phyloP scores from a whole-genome alignment of 2,888 invertebrate genomes.

The Eurois occulta region DNA sequence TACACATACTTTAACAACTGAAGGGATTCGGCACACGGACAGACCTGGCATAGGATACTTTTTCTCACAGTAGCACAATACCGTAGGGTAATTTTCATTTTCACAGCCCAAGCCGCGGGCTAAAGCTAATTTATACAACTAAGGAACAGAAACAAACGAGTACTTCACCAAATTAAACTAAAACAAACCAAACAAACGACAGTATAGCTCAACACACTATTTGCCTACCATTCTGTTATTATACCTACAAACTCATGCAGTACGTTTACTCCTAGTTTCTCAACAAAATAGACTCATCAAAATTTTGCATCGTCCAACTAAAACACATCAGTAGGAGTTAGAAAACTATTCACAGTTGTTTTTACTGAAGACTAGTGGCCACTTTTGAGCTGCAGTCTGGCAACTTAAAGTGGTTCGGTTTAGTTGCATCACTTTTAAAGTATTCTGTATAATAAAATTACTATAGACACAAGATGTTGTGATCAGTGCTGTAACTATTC shows the following conservation, averaged over 20 bases:
- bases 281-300: conserved; percentile 29
- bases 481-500: not conserved
- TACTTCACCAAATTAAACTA: not conserved
- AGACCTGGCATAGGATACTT: no score
- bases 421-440: not conserved
- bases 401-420: conserved; percentile 13
- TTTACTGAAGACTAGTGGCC: conserved; percentile 1
- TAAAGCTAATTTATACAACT: not conserved
- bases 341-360: conserved; percentile 35
- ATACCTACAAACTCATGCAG: conserved; percentile 6
- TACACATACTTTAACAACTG: no score
- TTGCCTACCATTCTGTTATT: conserved; percentile 20
- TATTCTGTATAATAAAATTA: not conserved
- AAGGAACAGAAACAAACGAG: not conserved
- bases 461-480: not conserved
- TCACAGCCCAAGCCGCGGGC: not conserved
- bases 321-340: conserved; percentile 47
- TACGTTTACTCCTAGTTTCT: conserved; percentile 31
- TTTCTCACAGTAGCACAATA: no score
- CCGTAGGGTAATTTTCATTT: no score
- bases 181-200: not conserved
- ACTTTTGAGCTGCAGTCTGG: conserved; percentile 2
- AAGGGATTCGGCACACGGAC: no score
- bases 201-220: not conserved
- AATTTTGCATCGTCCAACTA: conserved; percentile 47